phyloP scores from a whole-genome alignment of 2,113 vertebrate species.

The Formicarius rufipectus region DNA sequence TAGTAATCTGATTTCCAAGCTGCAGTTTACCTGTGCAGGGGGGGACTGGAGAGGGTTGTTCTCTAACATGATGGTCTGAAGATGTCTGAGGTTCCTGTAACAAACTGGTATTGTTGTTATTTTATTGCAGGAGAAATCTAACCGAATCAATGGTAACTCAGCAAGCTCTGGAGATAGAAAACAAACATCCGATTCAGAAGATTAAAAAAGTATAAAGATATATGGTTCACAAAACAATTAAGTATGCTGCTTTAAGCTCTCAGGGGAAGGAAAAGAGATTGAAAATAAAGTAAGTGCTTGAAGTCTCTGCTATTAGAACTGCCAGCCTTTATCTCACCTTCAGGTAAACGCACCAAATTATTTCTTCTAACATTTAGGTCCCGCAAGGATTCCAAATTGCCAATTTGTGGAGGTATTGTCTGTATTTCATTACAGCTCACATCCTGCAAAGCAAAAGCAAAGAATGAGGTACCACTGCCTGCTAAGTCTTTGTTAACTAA shows the following conservation, averaged over 20 bases:
- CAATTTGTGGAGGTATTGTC: slow-evolving; percentile 90
- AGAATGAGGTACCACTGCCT: neutral
- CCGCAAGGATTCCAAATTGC: slow-evolving; percentile 85
- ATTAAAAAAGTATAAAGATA: neutral
- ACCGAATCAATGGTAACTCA: slow-evolving; percentile 90
- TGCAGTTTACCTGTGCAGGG: slow-evolving; percentile 88
- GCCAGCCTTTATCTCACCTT: slow-evolving; percentile 77
- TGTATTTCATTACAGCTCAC: slow-evolving; percentile 98
- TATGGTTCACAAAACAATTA: neutral
- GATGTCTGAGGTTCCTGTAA: slow-evolving; percentile 89
- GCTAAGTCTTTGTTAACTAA: neutral
- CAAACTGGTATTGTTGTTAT: slow-evolving; percentile 91
- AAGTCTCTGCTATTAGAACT: neutral
- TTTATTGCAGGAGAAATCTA: slow-evolving; percentile 98
- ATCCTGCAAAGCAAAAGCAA: slow-evolving; percentile 78
- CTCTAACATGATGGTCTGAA: slow-evolving; percentile 92
- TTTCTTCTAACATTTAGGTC: slow-evolving; percentile 96
- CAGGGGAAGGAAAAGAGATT: neutral
- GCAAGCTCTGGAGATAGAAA: slow-evolving; percentile 82
- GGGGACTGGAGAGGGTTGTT: slow-evolving; percentile 95
- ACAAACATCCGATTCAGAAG: slow-evolving; percentile 10
- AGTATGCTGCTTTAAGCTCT: neutral
- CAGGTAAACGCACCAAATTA: slow-evolving; percentile 87
- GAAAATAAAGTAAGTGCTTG: neutral
- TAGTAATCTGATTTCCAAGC: neutral